These are phyloP conservation scores for Phoenoteleia sp. DNA, from an alignment of 2,888 invertebrate genomes.

Conservation along the genomic window DNA sequence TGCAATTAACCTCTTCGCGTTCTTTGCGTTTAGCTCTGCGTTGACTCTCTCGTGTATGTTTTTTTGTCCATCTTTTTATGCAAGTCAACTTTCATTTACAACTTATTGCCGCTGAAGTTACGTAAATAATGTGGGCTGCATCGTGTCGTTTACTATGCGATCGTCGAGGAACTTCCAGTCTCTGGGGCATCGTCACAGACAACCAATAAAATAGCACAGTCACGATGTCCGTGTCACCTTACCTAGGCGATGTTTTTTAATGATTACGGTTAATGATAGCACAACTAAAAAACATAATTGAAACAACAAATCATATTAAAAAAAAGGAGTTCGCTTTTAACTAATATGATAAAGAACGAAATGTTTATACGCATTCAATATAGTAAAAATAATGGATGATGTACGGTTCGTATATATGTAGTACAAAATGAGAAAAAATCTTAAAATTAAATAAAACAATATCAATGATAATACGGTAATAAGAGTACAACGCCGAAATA, in stretches of 20 bases:
- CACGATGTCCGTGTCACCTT: not conserved
- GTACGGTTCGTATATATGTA: no score
- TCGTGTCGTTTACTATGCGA: constrained; percentile 40
- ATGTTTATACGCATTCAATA: no score
- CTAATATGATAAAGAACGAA: no score
- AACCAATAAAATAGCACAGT: constrained; percentile 54
- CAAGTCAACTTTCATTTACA: constrained; percentile 49
- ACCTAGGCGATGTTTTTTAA: constrained; percentile 14
- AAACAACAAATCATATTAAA: not conserved
- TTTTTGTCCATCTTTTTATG: constrained; percentile 26
- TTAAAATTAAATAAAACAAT: no score
- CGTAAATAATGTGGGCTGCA: constrained; percentile 50
- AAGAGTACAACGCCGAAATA: no score
- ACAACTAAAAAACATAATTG: not conserved
- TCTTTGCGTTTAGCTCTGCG: constrained; percentile 21
- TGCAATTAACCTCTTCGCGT: constrained; percentile 47
- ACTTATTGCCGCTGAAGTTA: constrained; percentile 50
- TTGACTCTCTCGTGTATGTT: constrained; percentile 34
- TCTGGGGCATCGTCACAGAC: constrained; percentile 32
- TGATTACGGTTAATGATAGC: constrained; percentile 41
- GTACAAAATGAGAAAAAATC: no score
- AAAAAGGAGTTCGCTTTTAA: no score
- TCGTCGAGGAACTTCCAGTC: constrained; percentile 47
- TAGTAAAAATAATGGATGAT: no score
- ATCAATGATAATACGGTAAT: no score